A percentile compares a stretch with the other conserved stretches of the same genome.
Evolutionary conservation across 2,797 vertebrate species (phyloP).

Genomic region (Peromyscus eremicus): DNA sequence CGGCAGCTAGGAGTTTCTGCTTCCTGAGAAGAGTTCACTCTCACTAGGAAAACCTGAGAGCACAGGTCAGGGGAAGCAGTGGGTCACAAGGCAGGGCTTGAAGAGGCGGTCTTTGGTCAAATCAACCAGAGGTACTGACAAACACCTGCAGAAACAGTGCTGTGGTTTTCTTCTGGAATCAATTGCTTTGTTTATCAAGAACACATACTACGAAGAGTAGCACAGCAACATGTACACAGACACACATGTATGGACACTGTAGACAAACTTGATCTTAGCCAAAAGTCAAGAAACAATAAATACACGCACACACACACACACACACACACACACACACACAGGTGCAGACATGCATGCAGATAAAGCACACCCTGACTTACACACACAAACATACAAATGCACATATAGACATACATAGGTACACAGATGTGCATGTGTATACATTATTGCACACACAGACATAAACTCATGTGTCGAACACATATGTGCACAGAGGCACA

Average conservation of each 20-base stretch:
- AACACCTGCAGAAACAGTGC: background rate
- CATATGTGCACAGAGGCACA: background rate
- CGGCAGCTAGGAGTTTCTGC: background rate
- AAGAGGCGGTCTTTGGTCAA: background rate
- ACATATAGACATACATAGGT: background rate
- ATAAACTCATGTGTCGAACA: background rate
- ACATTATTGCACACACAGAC: rapidly evolving
- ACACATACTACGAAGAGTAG: background rate
- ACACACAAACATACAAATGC: background rate
- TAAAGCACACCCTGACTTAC: background rate
- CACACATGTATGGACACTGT: rapidly evolving
- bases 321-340: background rate
- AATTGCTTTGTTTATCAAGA: background rate
- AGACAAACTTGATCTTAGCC: background rate
- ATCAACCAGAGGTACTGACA: background rate
- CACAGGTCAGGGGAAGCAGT: background rate
- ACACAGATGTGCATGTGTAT: background rate
- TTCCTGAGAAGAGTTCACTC: background rate
- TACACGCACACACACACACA: rapidly evolving
- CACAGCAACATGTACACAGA: no score
- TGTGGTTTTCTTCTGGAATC: background rate
- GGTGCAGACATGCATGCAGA: background rate
- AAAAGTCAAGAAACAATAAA: background rate
- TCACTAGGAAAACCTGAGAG: background rate
- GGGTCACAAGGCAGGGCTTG: background rate